These are phyloP conservation scores for Uloborus plumipes DNA, from an alignment of 2,888 invertebrate genomes.

Conservation along the genomic window DNA sequence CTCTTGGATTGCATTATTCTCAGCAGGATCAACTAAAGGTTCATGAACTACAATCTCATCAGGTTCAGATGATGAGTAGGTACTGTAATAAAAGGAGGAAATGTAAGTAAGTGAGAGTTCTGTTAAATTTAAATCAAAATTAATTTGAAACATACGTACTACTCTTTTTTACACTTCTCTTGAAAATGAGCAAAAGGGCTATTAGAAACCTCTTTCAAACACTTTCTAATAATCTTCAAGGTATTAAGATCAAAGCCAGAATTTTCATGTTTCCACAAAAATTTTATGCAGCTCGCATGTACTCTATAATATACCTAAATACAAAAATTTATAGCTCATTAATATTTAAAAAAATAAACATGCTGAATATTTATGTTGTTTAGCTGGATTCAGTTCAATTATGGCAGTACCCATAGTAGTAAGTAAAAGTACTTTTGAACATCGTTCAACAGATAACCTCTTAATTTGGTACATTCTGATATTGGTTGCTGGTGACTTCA, in stretches of 20 bases:
- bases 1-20: no score
- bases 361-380: no score
- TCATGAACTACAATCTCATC: constrained; percentile 43
- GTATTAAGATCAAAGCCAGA: constrained; percentile 60
- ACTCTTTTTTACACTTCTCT: constrained; percentile 66
- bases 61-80: constrained; percentile 56
- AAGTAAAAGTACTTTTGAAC: no score
- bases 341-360: no score
- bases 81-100: constrained; percentile 37
- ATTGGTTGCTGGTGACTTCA: no score
- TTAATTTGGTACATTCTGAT: no score
- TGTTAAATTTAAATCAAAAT: neutral
- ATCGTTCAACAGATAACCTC: no score
- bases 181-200: constrained; percentile 70
- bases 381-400: no score
- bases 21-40: neutral
- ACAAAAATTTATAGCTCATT: neutral
- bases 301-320: constrained; percentile 77
- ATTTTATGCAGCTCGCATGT: constrained; percentile 90
- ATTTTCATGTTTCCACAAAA: constrained; percentile 73
- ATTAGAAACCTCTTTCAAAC: constrained; percentile 69
- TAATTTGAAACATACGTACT: neutral
- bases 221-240: constrained; percentile 69
- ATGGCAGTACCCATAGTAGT: no score
- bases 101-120: neutral